phyloP scores from a whole-genome alignment of 2,113 vertebrate species.

The Misgurnus anguillicaudatus region DNA sequence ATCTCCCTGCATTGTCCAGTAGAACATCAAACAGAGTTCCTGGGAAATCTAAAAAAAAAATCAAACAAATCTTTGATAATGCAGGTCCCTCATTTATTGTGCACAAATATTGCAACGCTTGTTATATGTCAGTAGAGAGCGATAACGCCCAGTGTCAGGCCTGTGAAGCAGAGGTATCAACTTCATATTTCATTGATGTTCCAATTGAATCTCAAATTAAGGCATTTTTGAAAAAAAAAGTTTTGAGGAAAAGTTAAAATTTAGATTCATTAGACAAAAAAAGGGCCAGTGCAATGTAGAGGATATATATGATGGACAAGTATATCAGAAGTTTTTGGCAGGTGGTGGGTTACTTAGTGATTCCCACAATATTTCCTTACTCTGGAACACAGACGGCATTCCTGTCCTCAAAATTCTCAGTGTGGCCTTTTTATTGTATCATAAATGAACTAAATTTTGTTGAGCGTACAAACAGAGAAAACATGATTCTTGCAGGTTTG shows the following conservation, averaged over 20 bases:
- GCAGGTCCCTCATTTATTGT: conserved; percentile 16
- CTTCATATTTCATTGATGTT: conserved; percentile 53
- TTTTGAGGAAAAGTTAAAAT: conserved; percentile 49
- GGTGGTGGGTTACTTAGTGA: conserved; percentile 29
- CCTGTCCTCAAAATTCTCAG: conserved; percentile 48
- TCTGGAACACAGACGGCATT: conserved; percentile 47
- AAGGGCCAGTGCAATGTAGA: neutral
- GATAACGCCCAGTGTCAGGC: conserved; percentile 15
- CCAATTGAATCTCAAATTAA: conserved; percentile 28
- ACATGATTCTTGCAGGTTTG: conserved; percentile 50
- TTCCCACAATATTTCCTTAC: conserved; percentile 17
- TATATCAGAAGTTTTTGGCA: neutral
- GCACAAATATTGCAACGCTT: conserved; percentile 38
- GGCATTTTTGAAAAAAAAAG: conserved; percentile 1
- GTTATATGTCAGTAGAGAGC: conserved; percentile 21
- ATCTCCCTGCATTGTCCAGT: neutral
- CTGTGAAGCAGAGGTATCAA: conserved; percentile 28
- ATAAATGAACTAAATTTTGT: conserved; percentile 47
- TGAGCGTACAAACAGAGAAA: conserved; percentile 36
- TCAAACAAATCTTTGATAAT: conserved; percentile 30
- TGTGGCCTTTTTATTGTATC: conserved; percentile 46
- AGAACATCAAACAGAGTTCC: conserved; percentile 6
- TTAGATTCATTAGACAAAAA: conserved; percentile 28
- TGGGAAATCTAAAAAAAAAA: conserved; percentile 28
- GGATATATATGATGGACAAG: conserved; percentile 15